Base-by-base conservation (phyloP, 2,113 vertebrate species). In the Eublepharis macularius region DNA sequence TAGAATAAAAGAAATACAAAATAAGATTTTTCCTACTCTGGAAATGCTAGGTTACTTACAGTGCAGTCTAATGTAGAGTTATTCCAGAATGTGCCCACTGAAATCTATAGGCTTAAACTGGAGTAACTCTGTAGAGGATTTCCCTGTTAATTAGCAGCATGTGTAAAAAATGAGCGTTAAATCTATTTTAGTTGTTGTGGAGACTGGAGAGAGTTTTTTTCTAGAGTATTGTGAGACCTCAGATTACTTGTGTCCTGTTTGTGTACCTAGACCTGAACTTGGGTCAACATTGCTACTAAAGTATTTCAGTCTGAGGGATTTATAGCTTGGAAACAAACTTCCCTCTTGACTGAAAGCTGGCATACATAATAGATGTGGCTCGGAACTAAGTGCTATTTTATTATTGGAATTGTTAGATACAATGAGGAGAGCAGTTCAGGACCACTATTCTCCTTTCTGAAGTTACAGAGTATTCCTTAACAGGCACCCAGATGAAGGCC, bases 281-380 rank as follows among this genome's bases (percentile, higher is more conserved):
- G 65, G 85, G 57, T 26, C 70, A 13, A 77, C 76, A 54, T 76
- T 90, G 85, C 49, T 70, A 84, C 66, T 41, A 19, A 0, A 78
- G 1, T 72, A 36, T 82, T 87, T 89, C 43, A 13, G 8, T 69
- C 0, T 9, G 24, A 81, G 73, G 78, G 26, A 70, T 90, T 91
- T 90, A 21, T 36, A 43, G 43, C 10, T 54, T 74, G 34, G 83
- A 86, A 88, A 88, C 83, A 82, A 86, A 83, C 7, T 68, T 45
- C 66, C 41, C 51, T 78, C 63, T 85, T 9, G 51, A 34, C 4
- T 81, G 81, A 73, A 82, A 88, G 45, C 49, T 68, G 21, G 32
- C 41, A 13, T 36, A 1, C 43, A 14, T 54, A 49, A 41, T 51
- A 69, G 9, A 32, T 21, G 49, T 36, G 14, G 41, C 7, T 24